Conservation (phyloP, 1,140 invertebrate species). For the Tetramorium alpestre region DNA sequence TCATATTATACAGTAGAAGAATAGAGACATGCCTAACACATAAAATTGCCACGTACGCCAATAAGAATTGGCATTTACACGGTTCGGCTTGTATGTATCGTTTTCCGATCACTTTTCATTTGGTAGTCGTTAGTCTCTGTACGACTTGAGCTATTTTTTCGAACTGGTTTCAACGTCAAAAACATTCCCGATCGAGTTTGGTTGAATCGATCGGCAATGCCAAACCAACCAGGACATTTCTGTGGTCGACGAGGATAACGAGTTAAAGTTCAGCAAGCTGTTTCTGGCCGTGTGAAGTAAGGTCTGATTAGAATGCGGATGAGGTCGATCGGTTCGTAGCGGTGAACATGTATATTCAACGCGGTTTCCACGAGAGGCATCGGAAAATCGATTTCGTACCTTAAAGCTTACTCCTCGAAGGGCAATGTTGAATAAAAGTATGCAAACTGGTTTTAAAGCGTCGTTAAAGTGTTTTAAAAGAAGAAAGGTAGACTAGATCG, state of each 20-base stretch:
- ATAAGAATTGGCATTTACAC: not conserved
- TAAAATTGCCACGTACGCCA: not conserved
- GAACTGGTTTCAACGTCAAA: conserved; percentile 55
- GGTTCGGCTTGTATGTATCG: not conserved
- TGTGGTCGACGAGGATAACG: conserved; percentile 73
- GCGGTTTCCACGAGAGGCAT: conserved; percentile 63
- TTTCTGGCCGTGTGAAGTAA: conserved; percentile 75
- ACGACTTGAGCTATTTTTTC: conserved; percentile 52
- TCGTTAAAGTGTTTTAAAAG: conserved; percentile 54
- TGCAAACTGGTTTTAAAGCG: conserved; percentile 66
- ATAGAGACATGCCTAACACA: not conserved
- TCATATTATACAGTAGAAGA: not conserved
- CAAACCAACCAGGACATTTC: conserved; percentile 69
- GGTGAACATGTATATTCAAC: conserved; percentile 76
- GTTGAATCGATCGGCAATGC: conserved; percentile 61
- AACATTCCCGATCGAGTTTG: conserved; percentile 63
- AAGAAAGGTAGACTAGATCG: not conserved
- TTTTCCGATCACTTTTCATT: conserved; percentile 40
- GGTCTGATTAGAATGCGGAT: conserved; percentile 78
- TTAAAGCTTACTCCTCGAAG: conserved; percentile 62
- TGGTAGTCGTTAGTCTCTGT: conserved; percentile 21
- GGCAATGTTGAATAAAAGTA: conserved; percentile 59
- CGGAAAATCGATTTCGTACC: conserved; percentile 72
- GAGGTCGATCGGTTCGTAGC: conserved; percentile 72
- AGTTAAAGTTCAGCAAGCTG: conserved; percentile 76